These are phyloP conservation scores for Papilio demoleus DNA, from an alignment of 2,888 invertebrate genomes.

Conservation along the genomic window DNA sequence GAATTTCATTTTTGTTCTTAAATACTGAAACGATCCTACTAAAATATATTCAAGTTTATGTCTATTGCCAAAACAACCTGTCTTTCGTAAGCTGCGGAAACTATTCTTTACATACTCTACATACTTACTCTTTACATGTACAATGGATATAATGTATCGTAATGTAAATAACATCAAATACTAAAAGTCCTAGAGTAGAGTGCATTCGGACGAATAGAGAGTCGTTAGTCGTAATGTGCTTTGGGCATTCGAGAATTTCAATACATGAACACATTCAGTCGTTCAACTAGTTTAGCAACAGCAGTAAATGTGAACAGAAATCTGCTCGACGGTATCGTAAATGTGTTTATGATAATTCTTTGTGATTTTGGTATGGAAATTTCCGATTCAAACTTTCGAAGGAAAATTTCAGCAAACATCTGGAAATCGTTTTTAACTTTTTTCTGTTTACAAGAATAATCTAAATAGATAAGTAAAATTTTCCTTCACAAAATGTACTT, in stretches of 20 bases:
- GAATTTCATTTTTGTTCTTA: no score
- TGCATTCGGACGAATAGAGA: slow-evolving; percentile 7
- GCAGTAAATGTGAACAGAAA: slow-evolving; percentile 10
- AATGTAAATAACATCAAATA: neutral
- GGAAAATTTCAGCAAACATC: neutral
- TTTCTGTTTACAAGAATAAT: neutral
- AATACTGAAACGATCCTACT: no score
- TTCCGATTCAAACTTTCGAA: neutral
- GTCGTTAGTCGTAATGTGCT: slow-evolving; percentile 33
- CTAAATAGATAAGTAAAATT: no score
- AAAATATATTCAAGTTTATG: no score
- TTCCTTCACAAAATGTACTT: no score
- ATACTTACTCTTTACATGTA: neutral
- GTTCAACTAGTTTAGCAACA: neutral
- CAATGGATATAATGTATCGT: neutral
- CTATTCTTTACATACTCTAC: no score
- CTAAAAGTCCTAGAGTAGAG: neutral
- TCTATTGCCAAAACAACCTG: no score
- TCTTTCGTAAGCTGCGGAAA: no score
- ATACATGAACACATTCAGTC: slow-evolving; percentile 31
- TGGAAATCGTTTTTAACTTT: neutral
- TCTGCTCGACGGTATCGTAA: slow-evolving; percentile 1
- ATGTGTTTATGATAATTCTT: slow-evolving; percentile 17
- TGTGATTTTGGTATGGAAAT: slow-evolving; percentile 7
- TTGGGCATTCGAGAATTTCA: slow-evolving; percentile 35